Conservation (phyloP, 1,140 invertebrate genomes). For the Paraescarpia echinospica region DNA sequence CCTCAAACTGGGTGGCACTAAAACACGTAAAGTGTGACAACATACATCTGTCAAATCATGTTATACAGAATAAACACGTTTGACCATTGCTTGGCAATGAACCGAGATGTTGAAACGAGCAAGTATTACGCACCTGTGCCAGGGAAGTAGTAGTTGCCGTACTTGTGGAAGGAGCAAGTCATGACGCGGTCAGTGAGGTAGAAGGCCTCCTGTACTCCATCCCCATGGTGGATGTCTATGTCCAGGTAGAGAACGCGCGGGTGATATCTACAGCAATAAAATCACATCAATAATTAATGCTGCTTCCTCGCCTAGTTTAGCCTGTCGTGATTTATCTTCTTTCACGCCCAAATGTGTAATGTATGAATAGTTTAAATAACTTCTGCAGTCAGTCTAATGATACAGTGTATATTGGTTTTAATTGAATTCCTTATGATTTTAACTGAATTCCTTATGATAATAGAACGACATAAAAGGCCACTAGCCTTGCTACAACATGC, state of each 20-base stretch:
- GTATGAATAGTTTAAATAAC: too few relatives aligned
- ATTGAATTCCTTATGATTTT: too few relatives aligned
- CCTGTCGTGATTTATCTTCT: too few relatives aligned
- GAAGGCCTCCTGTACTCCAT: slow-evolving; percentile 62
- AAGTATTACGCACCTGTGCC: slow-evolving; percentile 51
- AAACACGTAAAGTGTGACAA: not conserved
- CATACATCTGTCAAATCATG: too few relatives aligned
- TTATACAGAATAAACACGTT: too few relatives aligned
- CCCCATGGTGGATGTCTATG: slow-evolving; percentile 63
- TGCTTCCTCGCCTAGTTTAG: too few relatives aligned
- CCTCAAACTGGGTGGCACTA: not conserved
- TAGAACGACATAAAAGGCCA: too few relatives aligned
- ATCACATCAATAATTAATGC: not conserved
- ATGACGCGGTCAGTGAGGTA: slow-evolving; percentile 61
- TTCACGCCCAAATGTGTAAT: too few relatives aligned
- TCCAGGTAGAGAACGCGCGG: slow-evolving; percentile 61
- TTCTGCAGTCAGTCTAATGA: too few relatives aligned
- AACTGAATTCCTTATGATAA: too few relatives aligned
- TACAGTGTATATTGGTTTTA: too few relatives aligned
- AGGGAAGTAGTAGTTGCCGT: slow-evolving; percentile 67
- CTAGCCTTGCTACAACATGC: too few relatives aligned
- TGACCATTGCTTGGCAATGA: not conserved
- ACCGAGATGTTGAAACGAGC: not conserved
- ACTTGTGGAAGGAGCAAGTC: slow-evolving; percentile 61
- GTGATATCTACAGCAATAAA: slow-evolving; percentile 46